A percentile compares a stretch with the other conserved stretches of the same genome.
phyloP scores from a whole-genome alignment of 2,113 vertebrate genomes.

The Taxidea taxus region DNA sequence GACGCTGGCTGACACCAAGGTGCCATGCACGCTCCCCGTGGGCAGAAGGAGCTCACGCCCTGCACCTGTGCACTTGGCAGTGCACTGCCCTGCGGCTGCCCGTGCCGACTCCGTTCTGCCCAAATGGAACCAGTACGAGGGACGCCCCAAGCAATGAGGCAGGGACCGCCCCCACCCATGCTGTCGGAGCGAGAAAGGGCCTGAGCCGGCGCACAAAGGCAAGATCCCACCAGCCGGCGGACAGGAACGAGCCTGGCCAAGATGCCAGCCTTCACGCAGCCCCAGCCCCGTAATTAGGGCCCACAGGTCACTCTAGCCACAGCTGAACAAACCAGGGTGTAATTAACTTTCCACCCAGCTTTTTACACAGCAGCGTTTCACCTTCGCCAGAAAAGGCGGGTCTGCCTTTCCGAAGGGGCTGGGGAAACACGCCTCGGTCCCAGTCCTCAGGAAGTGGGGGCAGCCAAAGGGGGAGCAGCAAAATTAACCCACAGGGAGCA shows the following conservation, averaged over 20 bases:
- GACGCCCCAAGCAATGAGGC: neutral
- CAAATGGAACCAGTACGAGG: neutral
- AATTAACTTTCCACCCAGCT: slow-evolving; percentile 83
- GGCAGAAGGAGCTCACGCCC: neutral
- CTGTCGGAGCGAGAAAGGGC: neutral
- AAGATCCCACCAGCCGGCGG: slow-evolving; percentile 62
- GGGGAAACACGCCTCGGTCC: slow-evolving; percentile 13
- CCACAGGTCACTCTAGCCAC: slow-evolving; percentile 82
- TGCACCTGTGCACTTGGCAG: neutral
- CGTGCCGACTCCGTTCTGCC: neutral
- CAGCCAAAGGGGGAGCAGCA: neutral
- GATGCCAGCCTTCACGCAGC: slow-evolving; percentile 75
- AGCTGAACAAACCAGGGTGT: slow-evolving; percentile 84
- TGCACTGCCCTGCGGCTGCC: neutral
- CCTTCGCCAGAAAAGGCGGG: slow-evolving; percentile 73
- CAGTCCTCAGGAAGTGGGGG: neutral
- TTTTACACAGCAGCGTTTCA: slow-evolving; percentile 74
- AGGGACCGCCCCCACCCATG: neutral
- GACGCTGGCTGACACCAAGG: neutral
- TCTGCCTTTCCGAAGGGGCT: slow-evolving; percentile 44
- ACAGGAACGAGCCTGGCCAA: slow-evolving; percentile 13
- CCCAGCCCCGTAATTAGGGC: slow-evolving; percentile 80
- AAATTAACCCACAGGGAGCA: neutral
- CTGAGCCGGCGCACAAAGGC: slow-evolving; percentile 41
- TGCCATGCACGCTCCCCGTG: accelerated